Evolutionary conservation across 2,113 vertebrate genomes (phyloP), one percentile per base, ranked within the genome.

Genomic region (Onychostruthus taczanowskii): DNA sequence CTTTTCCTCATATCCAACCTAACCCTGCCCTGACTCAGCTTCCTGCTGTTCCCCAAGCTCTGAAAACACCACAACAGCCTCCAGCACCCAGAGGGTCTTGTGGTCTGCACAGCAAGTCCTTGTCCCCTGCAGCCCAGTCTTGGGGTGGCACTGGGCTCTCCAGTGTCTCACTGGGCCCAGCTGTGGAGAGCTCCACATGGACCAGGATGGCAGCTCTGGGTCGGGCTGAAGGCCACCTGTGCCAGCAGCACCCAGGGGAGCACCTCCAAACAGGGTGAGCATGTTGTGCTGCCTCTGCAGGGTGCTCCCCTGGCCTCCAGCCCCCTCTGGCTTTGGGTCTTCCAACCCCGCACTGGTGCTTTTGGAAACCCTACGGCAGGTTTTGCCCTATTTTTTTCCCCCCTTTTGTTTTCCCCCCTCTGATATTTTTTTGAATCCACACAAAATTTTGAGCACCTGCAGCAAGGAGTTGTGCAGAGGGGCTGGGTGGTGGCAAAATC

Each of bases 321-420:
- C 89, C 0, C 1, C 62, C 67, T 80, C 72, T 64, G 72, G n/a
- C 80, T 77, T 79, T 6, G 0, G 35, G 41, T 90, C 46, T 90
- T 62, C 50, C 46, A 68, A 53, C 26, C 58, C 58, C 59, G 80
- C 55, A n/a, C 3, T 0, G 2, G 11, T 62, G 37, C 26, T 5
- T 61, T 39, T 73, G 50, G 47, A 28, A 90, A 14, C 20, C 31
- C 44, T 75, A 13, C 20, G 43, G 53, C 3, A 4, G n/a, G 4
- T 18, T 35, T 11, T 6, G 5, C 1, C 16, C 16, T 5, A 4
- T 14, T 39, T 17, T 19, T 1, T 28, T 0, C 12, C 0, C 18
- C 12, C 0, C 18, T 8, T 2, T 4, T 33, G 5, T 8, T 21
- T 30, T 4, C 2, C 8, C 4, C 7, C 1, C 6, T 69, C 41